A percentile compares a stretch with the other conserved stretches of the same genome.
phyloP scores from a whole-genome alignment of 2,888 invertebrate genomes.

The Lymantria dispar region DNA sequence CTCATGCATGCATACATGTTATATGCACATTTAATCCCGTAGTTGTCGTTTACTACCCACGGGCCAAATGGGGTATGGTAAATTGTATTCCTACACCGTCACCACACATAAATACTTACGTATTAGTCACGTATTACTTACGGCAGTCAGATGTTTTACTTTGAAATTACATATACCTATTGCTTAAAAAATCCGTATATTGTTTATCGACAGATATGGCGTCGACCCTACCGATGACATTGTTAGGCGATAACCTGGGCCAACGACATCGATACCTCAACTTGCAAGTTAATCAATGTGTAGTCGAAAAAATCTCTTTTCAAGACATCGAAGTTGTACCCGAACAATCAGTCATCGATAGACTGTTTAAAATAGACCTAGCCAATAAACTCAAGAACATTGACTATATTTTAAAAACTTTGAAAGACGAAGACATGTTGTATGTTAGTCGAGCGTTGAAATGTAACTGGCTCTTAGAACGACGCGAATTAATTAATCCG shows the following conservation, averaged over 20 bases:
- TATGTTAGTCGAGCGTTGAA: conserved; percentile 60
- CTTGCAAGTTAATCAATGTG: conserved; percentile 35
- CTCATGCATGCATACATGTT: no score
- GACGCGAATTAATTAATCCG: conserved; percentile 50
- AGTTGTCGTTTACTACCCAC: no score
- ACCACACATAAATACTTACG: no score
- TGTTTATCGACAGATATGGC: conserved; percentile 32
- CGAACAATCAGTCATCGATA: conserved; percentile 48
- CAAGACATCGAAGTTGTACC: conserved; percentile 25
- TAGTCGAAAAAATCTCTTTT: conserved; percentile 5
- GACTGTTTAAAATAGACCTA: conserved; percentile 59
- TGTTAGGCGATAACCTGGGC: conserved; percentile 48
- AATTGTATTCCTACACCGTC: no score
- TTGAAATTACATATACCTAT: no score
- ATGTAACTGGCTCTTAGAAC: conserved; percentile 52
- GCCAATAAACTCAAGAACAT: conserved; percentile 49
- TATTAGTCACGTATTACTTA: no score
- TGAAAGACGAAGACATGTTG: conserved; percentile 59
- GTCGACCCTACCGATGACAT: conserved; percentile 31
- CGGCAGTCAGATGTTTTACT: no score
- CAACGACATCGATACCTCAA: conserved; percentile 50
- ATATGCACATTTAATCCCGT: no score
- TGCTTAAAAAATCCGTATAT: not conserved
- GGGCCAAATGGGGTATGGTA: no score
- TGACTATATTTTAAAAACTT: conserved; percentile 48